Conservation (phyloP, 2,888 invertebrate genomes). For the Drosophila mimica region DNA sequence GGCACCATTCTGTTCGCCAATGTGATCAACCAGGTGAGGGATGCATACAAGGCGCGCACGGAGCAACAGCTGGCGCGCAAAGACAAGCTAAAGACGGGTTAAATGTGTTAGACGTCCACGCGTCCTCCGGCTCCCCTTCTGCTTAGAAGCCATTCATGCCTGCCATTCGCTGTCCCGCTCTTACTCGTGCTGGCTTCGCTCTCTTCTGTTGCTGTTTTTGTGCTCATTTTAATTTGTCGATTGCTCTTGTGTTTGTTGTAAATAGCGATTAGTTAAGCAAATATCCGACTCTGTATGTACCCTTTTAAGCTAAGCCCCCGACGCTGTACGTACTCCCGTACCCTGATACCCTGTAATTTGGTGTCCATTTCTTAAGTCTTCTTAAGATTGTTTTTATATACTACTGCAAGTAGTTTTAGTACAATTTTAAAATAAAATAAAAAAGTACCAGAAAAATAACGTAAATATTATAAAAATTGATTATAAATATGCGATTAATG, state of each 20-base stretch:
- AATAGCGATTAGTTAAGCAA: slow-evolving; percentile 38
- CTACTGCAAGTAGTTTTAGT: slow-evolving; percentile 26
- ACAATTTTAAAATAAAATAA: slow-evolving; percentile 23
- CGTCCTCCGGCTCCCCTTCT: not conserved
- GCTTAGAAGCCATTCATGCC: slow-evolving; percentile 4
- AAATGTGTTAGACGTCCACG: not conserved
- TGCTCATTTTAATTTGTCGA: not conserved
- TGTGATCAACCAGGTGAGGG: slow-evolving; percentile 85
- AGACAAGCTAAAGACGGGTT: slow-evolving; percentile 42
- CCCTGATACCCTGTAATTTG: not conserved
- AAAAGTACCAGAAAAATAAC: slow-evolving; percentile 7
- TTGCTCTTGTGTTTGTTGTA: slow-evolving; percentile 33
- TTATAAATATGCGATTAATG: not conserved
- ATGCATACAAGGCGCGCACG: slow-evolving; percentile 52
- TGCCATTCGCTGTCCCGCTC: slow-evolving; percentile 35
- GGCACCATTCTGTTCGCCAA: slow-evolving; percentile 98
- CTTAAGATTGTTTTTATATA: slow-evolving; percentile 13
- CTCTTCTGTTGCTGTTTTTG: not conserved
- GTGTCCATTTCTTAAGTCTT: not conserved
- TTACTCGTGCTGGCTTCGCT: not conserved
- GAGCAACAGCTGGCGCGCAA: slow-evolving; percentile 13
- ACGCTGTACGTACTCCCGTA: not conserved
- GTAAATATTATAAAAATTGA: not conserved
- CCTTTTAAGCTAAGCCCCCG: not conserved
- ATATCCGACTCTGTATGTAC: slow-evolving; percentile 6